A percentile compares a stretch with the other conserved stretches of the same genome.
phyloP scores from a whole-genome alignment of 2,797 vertebrate species.

The Centroberyx gerrardi region DNA sequence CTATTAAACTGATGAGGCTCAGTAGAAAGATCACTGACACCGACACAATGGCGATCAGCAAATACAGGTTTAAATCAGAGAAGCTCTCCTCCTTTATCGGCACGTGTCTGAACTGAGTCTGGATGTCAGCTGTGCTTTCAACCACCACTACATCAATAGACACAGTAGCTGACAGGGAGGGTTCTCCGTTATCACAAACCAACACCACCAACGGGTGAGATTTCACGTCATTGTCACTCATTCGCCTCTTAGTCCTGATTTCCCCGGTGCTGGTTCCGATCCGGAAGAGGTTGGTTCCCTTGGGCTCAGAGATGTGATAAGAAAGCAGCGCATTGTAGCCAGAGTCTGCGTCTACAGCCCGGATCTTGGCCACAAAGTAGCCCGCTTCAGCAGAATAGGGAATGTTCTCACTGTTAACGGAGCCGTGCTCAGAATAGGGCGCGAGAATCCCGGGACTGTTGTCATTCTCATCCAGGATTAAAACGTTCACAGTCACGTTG shows the following conservation, averaged over 20 bases:
- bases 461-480: slow-evolving; percentile 78
- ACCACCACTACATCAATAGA: slow-evolving; percentile 80
- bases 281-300: slow-evolving; percentile 76
- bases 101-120: slow-evolving; percentile 71
- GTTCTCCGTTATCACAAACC: slow-evolving; percentile 80
- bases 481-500: slow-evolving; percentile 72
- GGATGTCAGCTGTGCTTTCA: slow-evolving; percentile 67
- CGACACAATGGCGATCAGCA: slow-evolving; percentile 79
- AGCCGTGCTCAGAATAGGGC: slow-evolving; percentile 88
- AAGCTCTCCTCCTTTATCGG: slow-evolving; percentile 76
- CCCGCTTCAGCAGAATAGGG: slow-evolving; percentile 80
- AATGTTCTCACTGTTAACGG: slow-evolving; percentile 88
- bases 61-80: slow-evolving; percentile 78
- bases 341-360: slow-evolving; percentile 80
- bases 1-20: slow-evolving; percentile 78
- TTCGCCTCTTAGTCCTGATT: slow-evolving; percentile 77
- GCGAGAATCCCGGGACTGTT: slow-evolving; percentile 73
- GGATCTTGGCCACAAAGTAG: slow-evolving; percentile 80
- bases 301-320: slow-evolving; percentile 76
- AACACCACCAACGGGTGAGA: slow-evolving; percentile 73
- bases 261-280: slow-evolving; percentile 79
- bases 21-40: slow-evolving; percentile 80
- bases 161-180: slow-evolving; percentile 77
- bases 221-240: slow-evolving; percentile 81
- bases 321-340: slow-evolving; percentile 82